A percentile compares a stretch with the other conserved stretches of the same genome.
These are phyloP conservation scores for Magallana gigas DNA, from an alignment of 1,140 invertebrate species.

Conservation along the genomic window DNA sequence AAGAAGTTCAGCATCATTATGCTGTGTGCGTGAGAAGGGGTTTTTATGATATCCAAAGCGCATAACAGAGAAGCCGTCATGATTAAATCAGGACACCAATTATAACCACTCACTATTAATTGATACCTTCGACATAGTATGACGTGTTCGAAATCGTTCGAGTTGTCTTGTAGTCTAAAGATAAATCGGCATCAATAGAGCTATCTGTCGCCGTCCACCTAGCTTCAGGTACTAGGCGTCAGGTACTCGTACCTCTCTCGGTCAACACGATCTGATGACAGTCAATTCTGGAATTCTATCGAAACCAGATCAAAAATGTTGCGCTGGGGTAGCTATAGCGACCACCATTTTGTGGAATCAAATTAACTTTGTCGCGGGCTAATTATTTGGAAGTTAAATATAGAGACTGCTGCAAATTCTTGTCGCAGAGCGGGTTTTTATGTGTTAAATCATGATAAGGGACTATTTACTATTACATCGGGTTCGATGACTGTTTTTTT, in stretches of 20 bases:
- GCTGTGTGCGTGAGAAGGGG: not conserved
- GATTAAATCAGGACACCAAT: conserved; percentile 13
- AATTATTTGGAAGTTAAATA: conserved; percentile 34
- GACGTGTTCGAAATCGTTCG: conserved; percentile 4
- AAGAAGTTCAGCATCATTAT: conserved; percentile 8
- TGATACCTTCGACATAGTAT: conserved; percentile 3
- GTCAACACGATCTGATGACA: not conserved
- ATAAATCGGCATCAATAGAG: not conserved
- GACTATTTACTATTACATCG: too few relatives aligned
- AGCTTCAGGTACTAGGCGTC: not conserved
- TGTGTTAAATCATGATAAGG: too few relatives aligned
- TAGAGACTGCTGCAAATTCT: not conserved
- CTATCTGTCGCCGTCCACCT: conserved; percentile 18
- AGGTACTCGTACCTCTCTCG: not conserved
- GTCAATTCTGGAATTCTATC: not conserved
- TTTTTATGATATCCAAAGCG: not conserved
- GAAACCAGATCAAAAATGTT: conserved; percentile 2
- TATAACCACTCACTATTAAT: conserved; percentile 22
- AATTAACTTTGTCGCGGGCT: conserved; percentile 31
- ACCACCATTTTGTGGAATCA: not conserved
- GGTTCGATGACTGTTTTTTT: too few relatives aligned
- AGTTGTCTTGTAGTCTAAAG: not conserved
- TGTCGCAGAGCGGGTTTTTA: too few relatives aligned
- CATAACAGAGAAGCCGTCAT: not conserved
- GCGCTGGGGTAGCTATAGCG: not conserved